These are phyloP conservation scores for Macrochelys suwanniensis DNA, from an alignment of 2,797 vertebrate species.

Conservation along the genomic window DNA sequence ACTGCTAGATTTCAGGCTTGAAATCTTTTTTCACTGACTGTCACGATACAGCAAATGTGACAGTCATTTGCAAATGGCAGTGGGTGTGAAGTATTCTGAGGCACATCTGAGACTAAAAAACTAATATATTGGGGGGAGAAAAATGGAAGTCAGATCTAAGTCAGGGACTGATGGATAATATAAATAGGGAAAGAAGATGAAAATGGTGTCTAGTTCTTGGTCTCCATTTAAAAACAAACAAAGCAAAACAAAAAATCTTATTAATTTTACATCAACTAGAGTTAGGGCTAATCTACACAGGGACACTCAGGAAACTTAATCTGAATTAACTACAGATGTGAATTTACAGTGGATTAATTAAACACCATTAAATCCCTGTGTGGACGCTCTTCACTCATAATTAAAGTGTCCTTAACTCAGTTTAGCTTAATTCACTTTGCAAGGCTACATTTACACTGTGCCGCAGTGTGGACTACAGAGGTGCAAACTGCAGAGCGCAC, in stretches of 20 bases:
- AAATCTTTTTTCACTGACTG: neutral
- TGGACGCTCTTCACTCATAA: neutral
- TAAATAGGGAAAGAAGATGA: neutral
- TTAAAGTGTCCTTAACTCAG: neutral
- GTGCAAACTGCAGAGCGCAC: neutral
- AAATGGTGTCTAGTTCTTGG: neutral
- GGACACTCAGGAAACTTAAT: neutral
- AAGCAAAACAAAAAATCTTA: neutral
- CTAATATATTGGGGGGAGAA: neutral
- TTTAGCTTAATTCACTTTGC: neutral
- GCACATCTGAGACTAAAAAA: rapidly evolving
- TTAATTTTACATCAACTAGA: neutral
- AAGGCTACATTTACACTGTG: neutral
- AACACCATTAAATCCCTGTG: neutral
- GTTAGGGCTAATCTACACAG: neutral
- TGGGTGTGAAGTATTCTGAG: neutral
- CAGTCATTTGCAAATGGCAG: too few relatives aligned
- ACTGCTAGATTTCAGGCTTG: neutral
- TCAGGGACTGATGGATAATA: rapidly evolving
- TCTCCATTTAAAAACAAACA: neutral
- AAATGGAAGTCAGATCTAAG: neutral
- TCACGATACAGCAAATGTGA: neutral
- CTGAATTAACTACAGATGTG: neutral
- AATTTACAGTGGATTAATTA: neutral
- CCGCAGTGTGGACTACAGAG: neutral